Evolutionary conservation across 2,888 invertebrate genomes (phyloP).

Genomic region (Latrodectus hesperus): DNA sequence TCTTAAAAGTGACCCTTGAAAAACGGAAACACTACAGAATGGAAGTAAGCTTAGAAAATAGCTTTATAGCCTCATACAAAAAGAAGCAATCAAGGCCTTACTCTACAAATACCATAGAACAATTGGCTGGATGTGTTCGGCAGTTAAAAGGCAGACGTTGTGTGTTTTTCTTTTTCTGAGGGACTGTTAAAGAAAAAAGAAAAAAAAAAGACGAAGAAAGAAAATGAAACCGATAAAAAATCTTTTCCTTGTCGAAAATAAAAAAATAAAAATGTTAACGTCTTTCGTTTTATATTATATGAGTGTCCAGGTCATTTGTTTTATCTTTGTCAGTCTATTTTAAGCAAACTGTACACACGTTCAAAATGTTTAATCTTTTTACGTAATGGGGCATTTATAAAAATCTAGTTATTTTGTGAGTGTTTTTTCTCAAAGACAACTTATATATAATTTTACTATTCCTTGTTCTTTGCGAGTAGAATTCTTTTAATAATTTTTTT

Average conservation of each 20-base stretch:
- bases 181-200: neutral
- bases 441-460: no score
- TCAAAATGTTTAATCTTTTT: no score
- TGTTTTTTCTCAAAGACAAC: no score
- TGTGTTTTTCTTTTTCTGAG: constrained; percentile 7
- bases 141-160: constrained; percentile 37
- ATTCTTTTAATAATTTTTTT: no score
- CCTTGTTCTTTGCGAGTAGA: no score
- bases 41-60: constrained; percentile 19
- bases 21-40: constrained; percentile 7
- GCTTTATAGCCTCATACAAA: constrained; percentile 18
- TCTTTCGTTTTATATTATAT: constrained; percentile 15
- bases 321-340: constrained; percentile 2
- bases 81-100: constrained; percentile 33
- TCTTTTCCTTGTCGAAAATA: neutral
- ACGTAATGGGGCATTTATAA: no score
- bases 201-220: constrained; percentile 13
- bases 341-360: no score
- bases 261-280: constrained; percentile 16
- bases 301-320: constrained; percentile 7
- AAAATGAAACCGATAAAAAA: no score
- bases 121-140: constrained; percentile 34
- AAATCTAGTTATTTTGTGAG: no score
- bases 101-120: constrained; percentile 35
- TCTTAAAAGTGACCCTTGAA: constrained; percentile 16